Percentiles rank a stretch among this genome's conserved stretches.
These are phyloP conservation scores for Myotis brandtii DNA, from an alignment of 2,113 vertebrate genomes.

Conservation along the genomic window DNA sequence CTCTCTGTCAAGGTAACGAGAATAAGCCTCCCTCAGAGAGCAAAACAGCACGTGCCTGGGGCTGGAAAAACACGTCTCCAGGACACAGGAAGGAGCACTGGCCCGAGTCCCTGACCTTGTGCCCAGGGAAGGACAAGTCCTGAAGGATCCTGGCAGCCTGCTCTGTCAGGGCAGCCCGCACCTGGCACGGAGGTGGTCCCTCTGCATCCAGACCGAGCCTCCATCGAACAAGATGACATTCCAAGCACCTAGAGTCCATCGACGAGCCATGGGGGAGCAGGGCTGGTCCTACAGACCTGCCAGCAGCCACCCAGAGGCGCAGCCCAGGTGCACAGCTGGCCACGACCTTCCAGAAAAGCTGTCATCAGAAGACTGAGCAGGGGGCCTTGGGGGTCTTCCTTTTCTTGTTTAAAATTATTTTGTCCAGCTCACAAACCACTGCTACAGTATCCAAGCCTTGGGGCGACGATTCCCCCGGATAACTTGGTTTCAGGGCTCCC, in stretches of 20 bases:
- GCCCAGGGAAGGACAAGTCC: slow-evolving; percentile 28
- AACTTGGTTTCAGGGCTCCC: not conserved
- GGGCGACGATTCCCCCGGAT: slow-evolving; percentile 22
- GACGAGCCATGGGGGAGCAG: not conserved
- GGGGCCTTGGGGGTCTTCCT: not conserved
- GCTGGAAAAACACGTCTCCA: slow-evolving; percentile 52
- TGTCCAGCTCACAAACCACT: slow-evolving; percentile 38
- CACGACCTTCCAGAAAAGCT: not conserved
- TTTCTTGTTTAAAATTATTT: not conserved
- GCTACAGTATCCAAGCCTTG: not conserved
- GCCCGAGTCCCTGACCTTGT: slow-evolving; percentile 51
- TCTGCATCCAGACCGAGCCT: not conserved
- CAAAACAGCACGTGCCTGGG: slow-evolving; percentile 42
- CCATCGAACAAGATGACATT: not conserved
- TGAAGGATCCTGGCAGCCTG: slow-evolving; percentile 5
- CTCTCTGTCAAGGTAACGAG: slow-evolving; percentile 38
- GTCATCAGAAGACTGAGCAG: slow-evolving; percentile 4
- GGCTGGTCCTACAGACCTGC: not conserved
- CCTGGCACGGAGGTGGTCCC: not conserved
- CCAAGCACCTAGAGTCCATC: not conserved
- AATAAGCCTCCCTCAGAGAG: slow-evolving; percentile 27
- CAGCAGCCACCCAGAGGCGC: not conserved
- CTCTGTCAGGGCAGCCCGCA: not conserved
- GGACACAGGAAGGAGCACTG: slow-evolving; percentile 56
- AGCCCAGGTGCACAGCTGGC: not conserved